Base-by-base conservation (phyloP, 1,140 invertebrate species). In the Neodiprion virginianus region DNA sequence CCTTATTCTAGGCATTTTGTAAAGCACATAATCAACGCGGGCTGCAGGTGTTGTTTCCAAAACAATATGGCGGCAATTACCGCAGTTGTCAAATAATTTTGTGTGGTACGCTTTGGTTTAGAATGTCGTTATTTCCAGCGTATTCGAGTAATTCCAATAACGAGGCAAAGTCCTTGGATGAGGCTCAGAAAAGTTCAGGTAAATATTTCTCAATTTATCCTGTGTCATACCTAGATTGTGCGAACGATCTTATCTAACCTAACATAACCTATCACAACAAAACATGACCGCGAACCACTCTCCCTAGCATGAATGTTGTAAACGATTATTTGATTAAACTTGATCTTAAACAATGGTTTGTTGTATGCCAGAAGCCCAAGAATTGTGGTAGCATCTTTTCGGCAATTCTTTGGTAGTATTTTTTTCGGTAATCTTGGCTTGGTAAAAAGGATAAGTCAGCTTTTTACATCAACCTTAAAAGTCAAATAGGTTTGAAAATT, bases 51-150 rank as follows among this genome's bases (percentile, higher is more conserved):
- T 40, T 40, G 1, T 40, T 40, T 40, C 5, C 1, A 61, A 61
- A 8, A 5, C 3, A 61, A 61, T 17, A 61, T 61, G 53, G 53
- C 53, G 53, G 53, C 53, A 17, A 61, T 61, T 0, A 8, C 8
- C 8, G 53, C 7, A 61, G 8, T 1, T 61, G 53, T 61, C 53
- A 61, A 61, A 14, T 14, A 61, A 61, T 17, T 12, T 14, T 17
- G n/a, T 53, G 5, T 17, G 48, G 48, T 69, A 23, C 28, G 12
- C 53, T 67, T 67, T 48, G 40, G 40, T 3, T 17, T 67, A 75
- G 72, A 49, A 85, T 85, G 83, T 83, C 83, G 28, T 80, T 85
- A 21, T 85, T 85, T 77, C 83, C 83, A 67, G 83, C 83, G 68
- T 85, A 83, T 78, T 78, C 79, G 4, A 50, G 1, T 23, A 69